Evolutionary conservation across 2,797 vertebrate genomes (phyloP).

Genomic region (Phrynocephalus vlangalii): DNA sequence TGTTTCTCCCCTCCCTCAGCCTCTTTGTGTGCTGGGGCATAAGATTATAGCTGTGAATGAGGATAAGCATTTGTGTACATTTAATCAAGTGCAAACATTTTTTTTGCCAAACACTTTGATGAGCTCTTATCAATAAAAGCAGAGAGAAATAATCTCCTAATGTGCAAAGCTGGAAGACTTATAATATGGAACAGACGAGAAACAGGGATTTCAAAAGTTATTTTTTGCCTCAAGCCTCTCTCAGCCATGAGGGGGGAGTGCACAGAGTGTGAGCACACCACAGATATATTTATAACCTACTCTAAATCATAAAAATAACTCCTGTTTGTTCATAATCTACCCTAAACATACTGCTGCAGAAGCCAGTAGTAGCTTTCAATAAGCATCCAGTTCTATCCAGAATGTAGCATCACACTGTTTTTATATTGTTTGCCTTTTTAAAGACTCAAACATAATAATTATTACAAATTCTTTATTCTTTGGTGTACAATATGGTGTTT

Average conservation of each 20-base stretch:
- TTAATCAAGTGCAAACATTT: constrained; percentile 17
- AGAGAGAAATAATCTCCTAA: constrained; percentile 39
- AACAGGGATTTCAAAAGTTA: constrained; percentile 38
- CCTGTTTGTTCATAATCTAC: constrained; percentile 32
- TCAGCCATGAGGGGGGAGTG: constrained; percentile 22
- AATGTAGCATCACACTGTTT: not conserved
- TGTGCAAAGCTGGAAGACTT: constrained; percentile 46
- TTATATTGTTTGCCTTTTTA: not conserved
- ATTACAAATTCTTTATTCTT: not conserved
- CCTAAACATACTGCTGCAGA: constrained; percentile 39
- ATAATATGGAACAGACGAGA: constrained; percentile 55
- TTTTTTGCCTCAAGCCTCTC: constrained; percentile 55
- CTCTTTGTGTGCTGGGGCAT: not conserved
- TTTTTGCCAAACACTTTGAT: constrained; percentile 37
- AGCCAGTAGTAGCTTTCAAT: constrained; percentile 27
- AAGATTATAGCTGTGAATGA: constrained; percentile 14
- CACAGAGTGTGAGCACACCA: constrained; percentile 47
- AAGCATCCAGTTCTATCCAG: constrained; percentile 38
- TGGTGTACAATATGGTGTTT: not conserved
- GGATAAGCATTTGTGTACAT: not conserved
- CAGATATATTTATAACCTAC: constrained; percentile 56
- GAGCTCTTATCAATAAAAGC: constrained; percentile 40
- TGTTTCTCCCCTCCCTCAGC: fast-evolving
- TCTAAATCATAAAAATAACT: constrained; percentile 59
- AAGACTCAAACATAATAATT: not conserved